Evolutionary conservation across 1,140 invertebrate species (phyloP).

Genomic region (Lepidurus arcticus): DNA sequence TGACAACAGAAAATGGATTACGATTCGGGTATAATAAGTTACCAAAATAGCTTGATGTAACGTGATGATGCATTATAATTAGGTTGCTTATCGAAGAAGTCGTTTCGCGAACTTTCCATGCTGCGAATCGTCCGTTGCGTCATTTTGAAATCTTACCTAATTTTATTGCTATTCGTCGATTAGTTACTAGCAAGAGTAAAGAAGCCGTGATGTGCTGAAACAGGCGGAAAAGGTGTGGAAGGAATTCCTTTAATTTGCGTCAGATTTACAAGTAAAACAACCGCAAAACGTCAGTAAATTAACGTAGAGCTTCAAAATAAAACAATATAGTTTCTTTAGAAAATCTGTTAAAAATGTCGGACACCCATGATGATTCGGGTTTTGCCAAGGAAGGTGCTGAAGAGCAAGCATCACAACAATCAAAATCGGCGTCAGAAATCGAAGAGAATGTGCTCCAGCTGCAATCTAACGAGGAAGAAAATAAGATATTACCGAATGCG

Average conservation of each 20-base stretch:
- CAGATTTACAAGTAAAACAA: not conserved
- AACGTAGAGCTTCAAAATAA: not conserved
- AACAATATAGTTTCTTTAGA: not conserved
- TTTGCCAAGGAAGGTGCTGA: not conserved
- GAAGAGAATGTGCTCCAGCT: not conserved
- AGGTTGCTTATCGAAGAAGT: too few species aligned
- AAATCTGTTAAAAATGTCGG: not conserved
- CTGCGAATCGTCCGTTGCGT: too few species aligned
- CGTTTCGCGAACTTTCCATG: too few species aligned
- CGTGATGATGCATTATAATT: too few species aligned
- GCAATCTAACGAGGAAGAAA: not conserved
- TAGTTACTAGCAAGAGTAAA: not conserved
- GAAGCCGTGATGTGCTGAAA: constrained; percentile 17
- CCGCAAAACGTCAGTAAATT: not conserved
- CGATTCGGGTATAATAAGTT: too few species aligned
- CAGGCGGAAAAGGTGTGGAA: constrained; percentile 14
- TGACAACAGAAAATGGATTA: too few species aligned
- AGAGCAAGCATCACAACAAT: constrained; percentile 5
- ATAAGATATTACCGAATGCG: not conserved
- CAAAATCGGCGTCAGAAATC: not conserved
- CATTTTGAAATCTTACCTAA: too few species aligned
- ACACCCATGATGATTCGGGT: not conserved
- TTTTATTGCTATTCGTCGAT: not conserved
- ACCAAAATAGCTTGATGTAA: too few species aligned
- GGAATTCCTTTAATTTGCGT: not conserved